Percentiles rank a stretch among this genome's conserved stretches.
phyloP scores from a whole-genome alignment of 2,888 invertebrate genomes.

The Herminia tarsipennalis region DNA sequence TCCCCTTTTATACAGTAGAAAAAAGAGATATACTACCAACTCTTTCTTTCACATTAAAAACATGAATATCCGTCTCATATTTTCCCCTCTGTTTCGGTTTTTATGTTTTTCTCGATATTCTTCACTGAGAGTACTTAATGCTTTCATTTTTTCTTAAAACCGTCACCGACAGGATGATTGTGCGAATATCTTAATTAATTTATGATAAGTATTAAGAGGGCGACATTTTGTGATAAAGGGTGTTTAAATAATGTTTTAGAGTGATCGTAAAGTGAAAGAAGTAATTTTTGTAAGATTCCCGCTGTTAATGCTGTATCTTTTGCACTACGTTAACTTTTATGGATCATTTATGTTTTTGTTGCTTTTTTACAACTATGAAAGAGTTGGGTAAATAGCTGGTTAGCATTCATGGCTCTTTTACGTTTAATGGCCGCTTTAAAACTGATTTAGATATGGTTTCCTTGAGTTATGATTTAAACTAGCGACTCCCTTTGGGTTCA shows the following conservation, averaged over 20 bases:
- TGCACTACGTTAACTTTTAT: conserved; percentile 70
- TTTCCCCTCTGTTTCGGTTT: conserved; percentile 72
- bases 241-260: conserved; percentile 62
- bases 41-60: conserved; percentile 75
- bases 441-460: neutral
- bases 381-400: conserved; percentile 49
- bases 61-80: conserved; percentile 58
- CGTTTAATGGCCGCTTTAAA: conserved; percentile 25
- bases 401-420: conserved; percentile 30
- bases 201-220: conserved; percentile 75
- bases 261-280: conserved; percentile 60
- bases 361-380: conserved; percentile 51
- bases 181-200: conserved; percentile 82
- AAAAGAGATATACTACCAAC: conserved; percentile 74
- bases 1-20: conserved; percentile 65
- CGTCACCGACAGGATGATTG: conserved; percentile 77
- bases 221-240: conserved; percentile 61
- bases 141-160: conserved; percentile 61
- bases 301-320: conserved; percentile 60
- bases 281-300: conserved; percentile 62
- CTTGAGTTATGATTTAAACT: too few relatives aligned
- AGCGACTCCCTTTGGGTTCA: too few relatives aligned
- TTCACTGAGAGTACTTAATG: conserved; percentile 64
- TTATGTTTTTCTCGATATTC: conserved; percentile 78
- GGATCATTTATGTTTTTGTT: conserved; percentile 50